These are phyloP conservation scores for Agrypnia vestita DNA, from an alignment of 1,140 invertebrate genomes.

Conservation along the genomic window DNA sequence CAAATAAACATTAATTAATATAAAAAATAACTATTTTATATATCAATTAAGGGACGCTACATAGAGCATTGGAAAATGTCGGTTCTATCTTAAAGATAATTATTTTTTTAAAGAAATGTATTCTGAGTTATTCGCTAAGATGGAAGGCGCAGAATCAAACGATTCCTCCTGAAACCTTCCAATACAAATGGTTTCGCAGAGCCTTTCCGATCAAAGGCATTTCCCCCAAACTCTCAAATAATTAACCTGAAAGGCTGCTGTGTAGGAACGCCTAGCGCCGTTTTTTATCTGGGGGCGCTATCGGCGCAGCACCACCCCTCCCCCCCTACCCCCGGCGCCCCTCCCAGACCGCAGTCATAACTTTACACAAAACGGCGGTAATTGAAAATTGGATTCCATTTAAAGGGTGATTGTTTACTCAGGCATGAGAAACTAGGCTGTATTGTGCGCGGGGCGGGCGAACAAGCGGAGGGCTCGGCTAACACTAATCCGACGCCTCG, in stretches of 20 bases:
- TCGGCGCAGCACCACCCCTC: constrained; percentile 2
- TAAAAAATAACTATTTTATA: too few relatives aligned
- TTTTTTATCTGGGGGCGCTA: constrained; percentile 59
- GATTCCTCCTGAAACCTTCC: constrained; percentile 21
- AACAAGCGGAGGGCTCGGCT: constrained; percentile 59
- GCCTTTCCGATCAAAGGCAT: constrained; percentile 45
- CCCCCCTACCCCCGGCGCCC: not conserved
- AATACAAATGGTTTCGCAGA: constrained; percentile 44
- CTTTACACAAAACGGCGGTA: constrained; percentile 61
- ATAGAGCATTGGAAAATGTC: too few relatives aligned
- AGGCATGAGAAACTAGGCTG: constrained; percentile 59
- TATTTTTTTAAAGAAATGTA: constrained; percentile 24
- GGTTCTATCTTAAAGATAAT: not conserved
- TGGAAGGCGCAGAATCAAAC: constrained; percentile 30
- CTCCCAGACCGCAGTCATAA: constrained; percentile 58
- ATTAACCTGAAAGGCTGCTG: constrained; percentile 59
- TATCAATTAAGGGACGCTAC: too few relatives aligned
- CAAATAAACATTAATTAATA: not conserved
- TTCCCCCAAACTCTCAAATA: constrained; percentile 58
- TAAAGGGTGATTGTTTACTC: constrained; percentile 60
- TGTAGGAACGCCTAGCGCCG: constrained; percentile 56
- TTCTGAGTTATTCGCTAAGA: not conserved
- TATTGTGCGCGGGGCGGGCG: constrained; percentile 56
- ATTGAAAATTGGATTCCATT: constrained; percentile 62
- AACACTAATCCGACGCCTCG: constrained; percentile 59